Evolutionary conservation across 2,888 invertebrate species (phyloP).

Genomic region (Cryptocephalus primarius): DNA sequence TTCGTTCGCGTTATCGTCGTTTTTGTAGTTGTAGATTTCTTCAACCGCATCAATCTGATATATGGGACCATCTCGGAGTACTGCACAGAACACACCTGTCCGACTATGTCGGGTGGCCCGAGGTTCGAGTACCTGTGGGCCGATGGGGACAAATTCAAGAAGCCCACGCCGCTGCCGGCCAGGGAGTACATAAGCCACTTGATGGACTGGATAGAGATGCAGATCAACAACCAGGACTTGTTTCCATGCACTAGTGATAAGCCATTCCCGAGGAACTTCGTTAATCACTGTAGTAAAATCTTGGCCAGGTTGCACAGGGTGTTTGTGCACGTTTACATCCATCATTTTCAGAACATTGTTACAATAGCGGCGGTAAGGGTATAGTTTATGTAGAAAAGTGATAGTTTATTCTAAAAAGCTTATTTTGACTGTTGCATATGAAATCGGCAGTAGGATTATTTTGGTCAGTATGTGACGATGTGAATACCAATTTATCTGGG

Average conservation of each 20-base stretch:
- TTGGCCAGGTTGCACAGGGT: constrained; percentile 78
- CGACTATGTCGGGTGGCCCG: constrained; percentile 83
- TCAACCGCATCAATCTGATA: constrained; percentile 84
- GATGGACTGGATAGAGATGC: constrained; percentile 87
- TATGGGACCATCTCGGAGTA: constrained; percentile 82
- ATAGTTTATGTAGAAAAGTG: not conserved
- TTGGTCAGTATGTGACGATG: no score
- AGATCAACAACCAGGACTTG: constrained; percentile 78
- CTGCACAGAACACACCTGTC: constrained; percentile 73
- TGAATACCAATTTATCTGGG: no score
- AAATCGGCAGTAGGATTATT: no score
- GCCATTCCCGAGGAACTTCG: constrained; percentile 79
- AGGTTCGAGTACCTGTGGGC: constrained; percentile 88
- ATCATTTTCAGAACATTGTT: constrained; percentile 83
- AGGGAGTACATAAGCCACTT: constrained; percentile 70
- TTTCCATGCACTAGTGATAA: constrained; percentile 79
- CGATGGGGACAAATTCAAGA: constrained; percentile 68
- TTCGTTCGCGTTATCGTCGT: not conserved
- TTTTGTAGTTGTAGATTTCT: constrained; percentile 79
- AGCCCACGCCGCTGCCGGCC: constrained; percentile 71
- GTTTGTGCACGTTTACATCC: constrained; percentile 90
- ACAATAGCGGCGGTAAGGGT: constrained; percentile 73
- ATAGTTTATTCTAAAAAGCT: not conserved
- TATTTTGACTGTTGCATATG: not conserved
- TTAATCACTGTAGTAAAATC: constrained; percentile 72